Base-by-base conservation (phyloP, 2,113 vertebrate species). In the Plestiodon gilberti region DNA sequence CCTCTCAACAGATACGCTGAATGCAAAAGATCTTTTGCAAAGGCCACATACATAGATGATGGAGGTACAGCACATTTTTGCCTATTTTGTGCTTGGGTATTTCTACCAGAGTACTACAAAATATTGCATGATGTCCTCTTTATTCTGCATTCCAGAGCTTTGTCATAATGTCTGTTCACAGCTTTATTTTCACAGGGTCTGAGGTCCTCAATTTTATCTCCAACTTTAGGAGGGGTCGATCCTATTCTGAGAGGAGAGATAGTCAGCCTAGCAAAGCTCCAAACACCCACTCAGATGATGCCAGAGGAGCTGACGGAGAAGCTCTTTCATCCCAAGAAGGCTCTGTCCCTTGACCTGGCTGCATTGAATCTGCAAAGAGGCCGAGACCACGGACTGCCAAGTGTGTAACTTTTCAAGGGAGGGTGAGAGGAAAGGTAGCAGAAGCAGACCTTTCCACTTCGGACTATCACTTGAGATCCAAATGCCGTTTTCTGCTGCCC, bases 381-480 rank as follows among this genome's bases (percentile, higher is more conserved):
- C 25, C 93, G 97, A 33, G 98, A 98, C 94, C 97, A 98, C 0
- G 98, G 98, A n/a, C 93, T 97, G 82, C 97, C 96, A 9, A 97
- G 98, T 98, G 94, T 88, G 88, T 67, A 55, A 35, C 20, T 65
- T 43, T 30, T 6, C 38, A 55, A 52, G 38, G 17, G n/a, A 11
- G 17, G 28, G 38, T 6, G 28, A 71, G 43, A 82, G n/a, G 70
- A 82, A 76, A 30, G 43, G 3, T 11, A 40, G 20, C 52, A 59
- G 33, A 25, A 48, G 20, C 30, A 43, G 55, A 57, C 48, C 70
- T 43, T 40, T 48, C 43, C 13, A 10, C 15, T 71, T 69, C 38
- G 69, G 38, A 35, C 7, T 57, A 22, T 33, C n/a, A 59, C 55
- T 59, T 33, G 18, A 35, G 17, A 22, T 57, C 59, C 33, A 83